Evolutionary conservation across 2,888 invertebrate genomes (phyloP).

Genomic region (Lithophane ornitopus): DNA sequence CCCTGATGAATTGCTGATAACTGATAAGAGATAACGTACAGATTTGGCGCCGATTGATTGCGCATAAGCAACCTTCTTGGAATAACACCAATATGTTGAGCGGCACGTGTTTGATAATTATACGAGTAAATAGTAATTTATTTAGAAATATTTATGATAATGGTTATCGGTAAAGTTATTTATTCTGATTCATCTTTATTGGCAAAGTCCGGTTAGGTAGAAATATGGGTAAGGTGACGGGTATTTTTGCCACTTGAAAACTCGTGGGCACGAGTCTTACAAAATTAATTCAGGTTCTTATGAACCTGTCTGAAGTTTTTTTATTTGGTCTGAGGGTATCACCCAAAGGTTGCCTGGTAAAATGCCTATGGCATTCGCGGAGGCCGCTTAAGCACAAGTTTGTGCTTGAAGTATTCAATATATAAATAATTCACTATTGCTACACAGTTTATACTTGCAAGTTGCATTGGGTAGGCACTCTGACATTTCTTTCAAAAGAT

Average conservation of each 20-base stretch:
- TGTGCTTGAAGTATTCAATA: too few species aligned
- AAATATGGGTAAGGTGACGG: neutral
- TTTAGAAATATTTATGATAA: constrained; percentile 18
- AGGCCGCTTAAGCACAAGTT: too few species aligned
- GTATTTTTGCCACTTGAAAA: neutral
- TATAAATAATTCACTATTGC: too few species aligned
- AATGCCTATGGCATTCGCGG: too few species aligned
- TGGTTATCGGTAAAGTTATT: constrained; percentile 1
- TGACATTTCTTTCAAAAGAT: too few species aligned
- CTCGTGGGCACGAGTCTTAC: neutral
- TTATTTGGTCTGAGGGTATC: too few species aligned
- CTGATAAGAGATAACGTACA: constrained; percentile 39
- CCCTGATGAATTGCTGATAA: constrained; percentile 46
- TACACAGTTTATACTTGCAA: too few species aligned
- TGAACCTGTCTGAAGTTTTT: too few species aligned
- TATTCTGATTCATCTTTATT: constrained; percentile 11
- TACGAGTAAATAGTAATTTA: constrained; percentile 9
- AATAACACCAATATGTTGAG: constrained; percentile 24
- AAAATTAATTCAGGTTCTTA: too few species aligned
- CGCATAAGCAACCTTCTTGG: constrained; percentile 41
- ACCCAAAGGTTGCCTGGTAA: too few species aligned
- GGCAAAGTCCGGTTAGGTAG: neutral
- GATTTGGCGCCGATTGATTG: constrained; percentile 58
- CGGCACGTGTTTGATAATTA: constrained; percentile 27
- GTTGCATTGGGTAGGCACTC: too few species aligned